A percentile compares a stretch with the other conserved stretches of the same genome.
phyloP scores from a whole-genome alignment of 2,113 vertebrate species.

The Thunnus maccoyii region DNA sequence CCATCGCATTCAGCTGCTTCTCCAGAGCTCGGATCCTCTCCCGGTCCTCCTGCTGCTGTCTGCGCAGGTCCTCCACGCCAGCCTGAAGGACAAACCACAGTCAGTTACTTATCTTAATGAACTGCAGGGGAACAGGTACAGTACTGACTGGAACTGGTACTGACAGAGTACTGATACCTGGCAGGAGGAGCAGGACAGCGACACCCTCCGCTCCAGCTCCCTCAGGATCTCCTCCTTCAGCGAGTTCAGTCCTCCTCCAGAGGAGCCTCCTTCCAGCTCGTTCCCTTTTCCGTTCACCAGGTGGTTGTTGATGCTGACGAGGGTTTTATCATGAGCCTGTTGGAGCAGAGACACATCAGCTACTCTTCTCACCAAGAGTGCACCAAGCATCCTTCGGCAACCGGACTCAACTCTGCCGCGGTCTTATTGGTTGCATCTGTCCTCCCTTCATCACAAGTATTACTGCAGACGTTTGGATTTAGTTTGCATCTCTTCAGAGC shows the following conservation, averaged over 20 bases:
- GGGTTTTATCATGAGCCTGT: constrained; percentile 87
- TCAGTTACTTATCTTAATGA: not conserved
- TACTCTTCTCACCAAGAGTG: not conserved
- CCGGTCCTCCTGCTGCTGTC: constrained; percentile 87
- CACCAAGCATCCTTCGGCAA: not conserved
- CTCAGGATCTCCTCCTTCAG: constrained; percentile 84
- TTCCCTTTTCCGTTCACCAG: constrained; percentile 81
- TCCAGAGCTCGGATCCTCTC: constrained; percentile 89
- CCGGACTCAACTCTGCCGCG: too few species aligned
- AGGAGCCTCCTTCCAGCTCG: constrained; percentile 49
- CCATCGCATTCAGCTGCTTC: constrained; percentile 87
- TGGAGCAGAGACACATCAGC: not conserved
- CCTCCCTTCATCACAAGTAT: too few species aligned
- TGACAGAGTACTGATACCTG: constrained; percentile 66
- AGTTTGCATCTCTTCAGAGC: too few species aligned
- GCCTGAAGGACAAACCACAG: constrained; percentile 38
- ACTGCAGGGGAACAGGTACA: not conserved
- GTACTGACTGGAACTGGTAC: too few species aligned
- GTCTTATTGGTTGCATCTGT: too few species aligned
- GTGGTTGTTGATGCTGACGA: constrained; percentile 88
- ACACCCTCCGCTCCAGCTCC: constrained; percentile 89
- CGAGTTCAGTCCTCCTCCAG: constrained; percentile 56
- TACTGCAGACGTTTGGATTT: too few species aligned
- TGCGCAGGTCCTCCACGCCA: constrained; percentile 87
- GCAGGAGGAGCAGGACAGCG: constrained; percentile 89